Base-by-base conservation (phyloP, 2,113 vertebrate species). In the Fukomys damarensis region DNA sequence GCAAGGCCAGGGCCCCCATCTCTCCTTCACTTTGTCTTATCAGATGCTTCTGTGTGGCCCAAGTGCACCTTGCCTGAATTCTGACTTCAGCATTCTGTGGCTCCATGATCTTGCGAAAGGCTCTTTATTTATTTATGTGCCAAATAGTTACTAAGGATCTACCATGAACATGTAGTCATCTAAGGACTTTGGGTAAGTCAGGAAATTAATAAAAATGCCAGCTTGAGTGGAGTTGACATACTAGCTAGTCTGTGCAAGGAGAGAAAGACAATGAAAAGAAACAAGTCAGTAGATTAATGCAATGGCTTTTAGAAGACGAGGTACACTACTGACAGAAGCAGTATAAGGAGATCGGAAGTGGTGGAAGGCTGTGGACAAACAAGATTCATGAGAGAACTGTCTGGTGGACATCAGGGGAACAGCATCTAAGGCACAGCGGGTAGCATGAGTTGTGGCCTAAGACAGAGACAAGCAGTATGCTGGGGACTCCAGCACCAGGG, bases 1-100 rank as follows among this genome's bases (percentile, higher is more conserved):
- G 7, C 30, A 0, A n/a, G 70, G 76, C 58, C 35, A 28, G 82
- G 12, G 61, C 85, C 93, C 46, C 17, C 22, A 24, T 66, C 63
- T 46, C 52, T 54, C 59, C 30, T 81, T 83, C 5, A 24, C 66
- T 38, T 66, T 0, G 38, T 41, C 63, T 32, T 7, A 14, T 1
- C 0, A 5, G 68, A 16, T 16, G 41, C 68, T 52, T 81, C 52
- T 11, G 6, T 0, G 4, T 3, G 24, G 24, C 65, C 49, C 3
- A 16, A 68, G 68, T 3, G 3, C n/a, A 2, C 0, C 0, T 20
- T 22, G 38, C 38, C 86, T n/a, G 22, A 52, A 3, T 30, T 59
- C 79, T 1, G 2, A 65, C 14, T 41, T 38, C 4, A 10, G 12
- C 0, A 13, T 65, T 28, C 14, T 0, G 0, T 3, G 14, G 56